Evolutionary conservation across 2,113 vertebrate genomes (phyloP).

Genomic region (Shinisaurus crocodilurus): DNA sequence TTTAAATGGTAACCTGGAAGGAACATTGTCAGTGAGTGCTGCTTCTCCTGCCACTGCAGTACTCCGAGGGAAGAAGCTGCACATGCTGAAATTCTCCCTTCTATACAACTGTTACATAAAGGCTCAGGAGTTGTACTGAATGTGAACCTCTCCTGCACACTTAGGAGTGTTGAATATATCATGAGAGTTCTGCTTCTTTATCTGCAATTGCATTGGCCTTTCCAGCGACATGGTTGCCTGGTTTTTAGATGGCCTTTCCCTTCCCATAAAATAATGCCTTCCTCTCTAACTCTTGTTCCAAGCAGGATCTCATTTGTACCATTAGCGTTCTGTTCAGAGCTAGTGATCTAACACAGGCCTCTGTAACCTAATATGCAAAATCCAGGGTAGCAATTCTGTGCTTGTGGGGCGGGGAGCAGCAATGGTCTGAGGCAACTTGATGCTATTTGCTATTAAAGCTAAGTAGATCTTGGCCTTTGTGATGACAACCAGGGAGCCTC

Average conservation of each 20-base stretch:
- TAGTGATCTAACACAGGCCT: not conserved
- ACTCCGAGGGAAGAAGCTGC: not conserved
- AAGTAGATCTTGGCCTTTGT: not conserved
- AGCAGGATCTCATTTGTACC: not conserved
- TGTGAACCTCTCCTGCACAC: not conserved
- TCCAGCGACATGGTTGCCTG: not conserved
- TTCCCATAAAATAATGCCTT: conserved; percentile 3
- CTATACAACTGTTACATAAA: not conserved
- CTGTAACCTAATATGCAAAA: conserved; percentile 16
- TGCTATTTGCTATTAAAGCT: not conserved
- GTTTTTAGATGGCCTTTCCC: not conserved
- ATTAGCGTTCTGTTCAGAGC: not conserved
- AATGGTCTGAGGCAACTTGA: not conserved
- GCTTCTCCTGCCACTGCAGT: not conserved
- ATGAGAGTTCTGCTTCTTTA: not conserved
- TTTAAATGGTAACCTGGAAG: not conserved
- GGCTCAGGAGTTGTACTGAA: not conserved
- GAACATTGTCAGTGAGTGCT: not conserved
- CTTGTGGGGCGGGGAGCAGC: too few species aligned
- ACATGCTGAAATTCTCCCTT: not conserved
- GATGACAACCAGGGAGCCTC: not conserved
- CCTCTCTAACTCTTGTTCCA: not conserved
- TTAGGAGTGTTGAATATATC: not conserved
- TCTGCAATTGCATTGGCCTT: not conserved
- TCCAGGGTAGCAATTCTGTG: not conserved